phyloP scores from a whole-genome alignment of 2,888 invertebrate species.

The Mythimna loreyi region DNA sequence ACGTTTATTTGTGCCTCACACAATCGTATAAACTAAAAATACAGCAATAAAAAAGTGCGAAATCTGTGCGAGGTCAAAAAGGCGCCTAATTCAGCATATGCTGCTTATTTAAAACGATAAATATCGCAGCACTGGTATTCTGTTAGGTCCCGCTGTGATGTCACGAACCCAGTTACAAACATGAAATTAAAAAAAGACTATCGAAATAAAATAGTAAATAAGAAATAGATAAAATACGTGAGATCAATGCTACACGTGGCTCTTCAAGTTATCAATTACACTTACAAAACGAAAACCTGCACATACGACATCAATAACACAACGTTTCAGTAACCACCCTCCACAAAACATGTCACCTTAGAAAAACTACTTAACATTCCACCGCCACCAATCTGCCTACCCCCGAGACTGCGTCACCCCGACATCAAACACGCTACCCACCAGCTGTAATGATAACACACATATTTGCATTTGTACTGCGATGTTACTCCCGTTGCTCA shows the following conservation, averaged over 20 bases:
- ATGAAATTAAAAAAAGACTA: no score
- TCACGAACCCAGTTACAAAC: no score
- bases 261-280: background rate
- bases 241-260: background rate
- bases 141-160: no score
- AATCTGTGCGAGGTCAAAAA: no score
- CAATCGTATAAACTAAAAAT: no score
- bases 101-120: no score
- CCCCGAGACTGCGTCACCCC: conserved; percentile 51
- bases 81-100: no score
- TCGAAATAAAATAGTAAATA: no score
- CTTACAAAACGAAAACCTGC: background rate
- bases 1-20: no score
- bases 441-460: conserved; percentile 68
- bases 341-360: conserved; percentile 24
- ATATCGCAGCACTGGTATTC: no score
- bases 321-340: background rate
- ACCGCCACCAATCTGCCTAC: conserved; percentile 34
- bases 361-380: conserved; percentile 54
- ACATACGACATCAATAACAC: conserved; percentile 27
- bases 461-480: conserved; percentile 72
- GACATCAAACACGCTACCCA: conserved; percentile 64
- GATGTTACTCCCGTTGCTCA: conserved; percentile 74
- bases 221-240: background rate
- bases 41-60: no score